Evolutionary conservation across 2,113 vertebrate species (phyloP).

Genomic region (Stigmatopora nigra): DNA sequence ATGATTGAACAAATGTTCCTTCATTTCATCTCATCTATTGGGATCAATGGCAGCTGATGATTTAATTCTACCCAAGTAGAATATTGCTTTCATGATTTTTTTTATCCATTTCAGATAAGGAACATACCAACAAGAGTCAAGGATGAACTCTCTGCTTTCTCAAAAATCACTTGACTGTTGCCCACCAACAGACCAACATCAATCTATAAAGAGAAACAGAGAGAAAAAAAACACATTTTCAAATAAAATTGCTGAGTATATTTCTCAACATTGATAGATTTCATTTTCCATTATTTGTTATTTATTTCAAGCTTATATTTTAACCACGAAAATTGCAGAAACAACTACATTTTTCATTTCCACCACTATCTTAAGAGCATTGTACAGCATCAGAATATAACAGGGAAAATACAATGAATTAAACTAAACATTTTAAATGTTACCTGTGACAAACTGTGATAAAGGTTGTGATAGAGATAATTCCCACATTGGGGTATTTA

Average conservation of each 20-base stretch:
- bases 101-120: neutral
- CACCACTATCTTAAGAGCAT: no score
- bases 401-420: no score
- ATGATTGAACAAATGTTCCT: no score
- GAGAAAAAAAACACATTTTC: neutral
- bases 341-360: no score
- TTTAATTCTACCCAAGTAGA: no score
- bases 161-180: slow-evolving; percentile 97
- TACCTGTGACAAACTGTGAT: no score
- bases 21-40: no score
- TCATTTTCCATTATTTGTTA: neutral
- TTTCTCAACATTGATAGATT: neutral
- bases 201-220: slow-evolving; percentile 70
- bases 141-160: slow-evolving; percentile 92
- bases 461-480: no score
- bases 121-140: slow-evolving; percentile 79
- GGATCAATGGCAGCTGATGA: no score
- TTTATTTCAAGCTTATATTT: neutral
- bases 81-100: neutral
- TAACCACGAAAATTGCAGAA: neutral
- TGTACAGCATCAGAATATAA: no score
- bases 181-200: slow-evolving; percentile 88
- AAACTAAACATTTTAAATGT: no score
- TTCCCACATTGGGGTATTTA: no score
- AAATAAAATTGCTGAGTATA: neutral